Base-by-base conservation (phyloP, 2,113 vertebrate genomes). In the mouse (Mus musculus) region DNA sequence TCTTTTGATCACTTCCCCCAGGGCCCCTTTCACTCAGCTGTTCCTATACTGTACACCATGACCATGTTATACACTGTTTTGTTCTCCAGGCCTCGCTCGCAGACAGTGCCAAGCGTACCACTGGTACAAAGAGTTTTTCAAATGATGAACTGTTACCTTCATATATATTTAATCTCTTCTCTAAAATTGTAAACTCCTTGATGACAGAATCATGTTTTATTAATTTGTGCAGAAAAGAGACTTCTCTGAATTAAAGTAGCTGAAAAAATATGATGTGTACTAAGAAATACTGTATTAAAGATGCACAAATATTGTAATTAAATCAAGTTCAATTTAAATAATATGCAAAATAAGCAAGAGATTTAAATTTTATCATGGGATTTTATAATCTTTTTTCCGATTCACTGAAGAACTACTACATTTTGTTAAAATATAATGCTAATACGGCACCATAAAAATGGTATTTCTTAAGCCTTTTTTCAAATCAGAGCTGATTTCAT, bases 401-500 rank as follows among this genome's bases (percentile, higher is more conserved):
- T 72, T 69, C 82, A 78, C 77, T 36, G 67, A 94, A 97, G 92
- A 95, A 12, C 22, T 65, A 30, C 3, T 39, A 61, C n/a, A 85
- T 95, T 94, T 73, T 85, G 28, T 76, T 95, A 63, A 77, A 90
- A 77, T 59, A n/a, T 11, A 61, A 82, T 39, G 72, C 65, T 13
- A 49, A 86, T 90, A 28, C 26, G 17, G 49, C 33, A 19, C 13
- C 69, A 94, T 36, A 84, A 49, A 49, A 94, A 81, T 24, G 36
- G 3, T 76, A 88, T 78, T 78, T 49, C 30, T 28, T 20, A 91
- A 95, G 71, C 88, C 63, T 72, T 95, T 89, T 95, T 94, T 93
- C 56, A 88, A 94, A 92, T 63, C 71, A 89, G 11, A 96, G 49
- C 7, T 96, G 88, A 93, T 69, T 93, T 93, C 52, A 59, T 39